Evolutionary conservation across 2,113 vertebrate species (phyloP).

Genomic region (Ophthalmolycus amberensis): DNA sequence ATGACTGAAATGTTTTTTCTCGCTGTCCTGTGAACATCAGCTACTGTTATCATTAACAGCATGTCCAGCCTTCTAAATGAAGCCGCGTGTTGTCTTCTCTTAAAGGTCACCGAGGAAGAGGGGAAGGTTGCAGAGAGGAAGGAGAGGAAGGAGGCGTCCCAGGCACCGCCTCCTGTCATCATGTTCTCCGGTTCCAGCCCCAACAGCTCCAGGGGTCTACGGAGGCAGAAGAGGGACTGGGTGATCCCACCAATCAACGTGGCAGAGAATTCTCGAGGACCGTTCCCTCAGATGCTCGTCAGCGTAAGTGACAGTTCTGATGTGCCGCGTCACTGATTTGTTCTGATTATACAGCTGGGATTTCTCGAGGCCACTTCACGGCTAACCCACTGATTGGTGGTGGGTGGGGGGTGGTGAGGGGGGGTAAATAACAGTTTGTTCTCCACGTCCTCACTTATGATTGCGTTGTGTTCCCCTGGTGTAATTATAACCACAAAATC

Average conservation of each 20-base stretch:
- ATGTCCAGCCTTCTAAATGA: slow-evolving; percentile 10
- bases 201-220: slow-evolving; percentile 82
- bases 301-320: slow-evolving; percentile 86
- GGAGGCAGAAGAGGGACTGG: slow-evolving; percentile 95
- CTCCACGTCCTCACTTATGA: slow-evolving; percentile 56
- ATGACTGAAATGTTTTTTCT: neutral
- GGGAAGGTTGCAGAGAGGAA: slow-evolving; percentile 46
- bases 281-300: slow-evolving; percentile 97
- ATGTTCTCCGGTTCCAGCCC: slow-evolving; percentile 82
- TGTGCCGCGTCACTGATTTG: slow-evolving; percentile 42
- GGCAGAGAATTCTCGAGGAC: slow-evolving; percentile 94
- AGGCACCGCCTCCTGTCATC: slow-evolving; percentile 79
- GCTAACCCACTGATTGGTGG: slow-evolving; percentile 50
- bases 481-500: slow-evolving; percentile 63
- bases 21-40: neutral
- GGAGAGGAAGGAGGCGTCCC: slow-evolving; percentile 57
- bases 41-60: slow-evolving; percentile 18
- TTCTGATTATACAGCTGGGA: slow-evolving; percentile 53
- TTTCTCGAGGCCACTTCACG: slow-evolving; percentile 51
- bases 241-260: slow-evolving; percentile 98
- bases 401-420: slow-evolving; percentile 50
- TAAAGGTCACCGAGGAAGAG: slow-evolving; percentile 66
- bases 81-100: slow-evolving; percentile 25
- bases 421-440: slow-evolving; percentile 59
- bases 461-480: slow-evolving; percentile 63